A percentile compares a stretch with the other conserved stretches of the same genome.
Conservation (phyloP, 2,113 vertebrate genomes). For the Neolamprologus falcicula region DNA sequence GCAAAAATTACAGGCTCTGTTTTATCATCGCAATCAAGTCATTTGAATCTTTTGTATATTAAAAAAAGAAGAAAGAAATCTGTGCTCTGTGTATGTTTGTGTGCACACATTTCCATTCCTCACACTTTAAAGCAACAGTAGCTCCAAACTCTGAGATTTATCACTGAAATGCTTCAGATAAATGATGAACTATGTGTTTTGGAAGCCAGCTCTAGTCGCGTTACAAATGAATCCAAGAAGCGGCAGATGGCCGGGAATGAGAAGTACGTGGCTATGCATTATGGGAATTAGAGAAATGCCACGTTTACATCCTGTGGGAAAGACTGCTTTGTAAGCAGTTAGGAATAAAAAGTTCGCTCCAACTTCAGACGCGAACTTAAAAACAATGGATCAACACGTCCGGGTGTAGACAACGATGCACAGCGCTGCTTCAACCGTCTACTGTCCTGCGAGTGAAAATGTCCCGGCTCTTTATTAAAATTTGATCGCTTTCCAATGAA, state of each 20-base stretch:
- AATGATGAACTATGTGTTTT: neutral
- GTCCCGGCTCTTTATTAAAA: neutral
- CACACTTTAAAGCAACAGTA: neutral
- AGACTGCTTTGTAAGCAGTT: neutral
- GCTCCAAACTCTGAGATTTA: neutral
- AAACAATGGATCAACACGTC: neutral
- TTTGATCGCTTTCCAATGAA: accelerated
- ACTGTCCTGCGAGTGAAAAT: neutral
- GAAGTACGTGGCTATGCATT: neutral
- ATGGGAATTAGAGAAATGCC: slow-evolving; percentile 2
- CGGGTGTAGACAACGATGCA: neutral
- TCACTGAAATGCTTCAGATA: neutral
- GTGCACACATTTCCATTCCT: neutral
- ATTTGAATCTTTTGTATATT: neutral
- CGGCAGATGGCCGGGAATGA: slow-evolving; percentile 10
- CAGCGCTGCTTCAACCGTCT: neutral
- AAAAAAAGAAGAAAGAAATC: neutral
- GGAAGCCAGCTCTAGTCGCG: neutral
- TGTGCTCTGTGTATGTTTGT: neutral
- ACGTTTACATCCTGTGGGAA: neutral
- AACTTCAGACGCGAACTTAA: neutral
- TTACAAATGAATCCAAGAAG: neutral
- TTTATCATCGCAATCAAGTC: neutral
- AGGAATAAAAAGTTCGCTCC: neutral
- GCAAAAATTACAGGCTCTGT: neutral